Conservation (phyloP, 2,888 invertebrate genomes). For the Agapetus fuscipes region DNA sequence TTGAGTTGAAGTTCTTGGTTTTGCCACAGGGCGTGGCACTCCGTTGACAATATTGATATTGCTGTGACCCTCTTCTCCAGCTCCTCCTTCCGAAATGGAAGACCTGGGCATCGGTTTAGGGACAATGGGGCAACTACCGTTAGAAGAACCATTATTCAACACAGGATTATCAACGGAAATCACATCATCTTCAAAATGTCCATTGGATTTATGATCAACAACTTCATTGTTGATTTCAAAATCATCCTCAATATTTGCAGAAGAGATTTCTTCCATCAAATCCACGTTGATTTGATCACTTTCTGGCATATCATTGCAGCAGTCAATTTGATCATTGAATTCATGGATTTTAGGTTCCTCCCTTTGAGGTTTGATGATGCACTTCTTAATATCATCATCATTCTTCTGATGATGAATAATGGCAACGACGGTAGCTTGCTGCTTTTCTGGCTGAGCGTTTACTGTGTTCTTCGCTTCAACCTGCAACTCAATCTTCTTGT, state of each 20-base stretch:
- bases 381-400: no score
- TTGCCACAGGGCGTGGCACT: conserved; percentile 53
- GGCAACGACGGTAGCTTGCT: not conserved
- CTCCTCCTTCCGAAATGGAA: conserved; percentile 60
- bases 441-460: not conserved
- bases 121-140: conserved; percentile 36
- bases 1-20: conserved; percentile 57
- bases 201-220: conserved; percentile 23
- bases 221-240: conserved; percentile 19
- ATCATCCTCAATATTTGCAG: conserved; percentile 13
- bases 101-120: conserved; percentile 76
- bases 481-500: conserved; percentile 26
- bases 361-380: no score
- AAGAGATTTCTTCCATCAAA: conserved; percentile 2
- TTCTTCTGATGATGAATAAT: not conserved
- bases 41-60: conserved; percentile 36
- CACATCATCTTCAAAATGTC: conserved; percentile 27
- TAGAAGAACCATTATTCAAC: conserved; percentile 37
- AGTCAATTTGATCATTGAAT: conserved; percentile 13
- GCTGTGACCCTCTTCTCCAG: conserved; percentile 36
- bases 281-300: conserved; percentile 16
- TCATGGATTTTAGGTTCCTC: not conserved
- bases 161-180: conserved; percentile 23
- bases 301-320: conserved; percentile 16
- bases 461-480: not conserved